phyloP scores from a whole-genome alignment of 1,140 invertebrate species.

The Limonius californicus region DNA sequence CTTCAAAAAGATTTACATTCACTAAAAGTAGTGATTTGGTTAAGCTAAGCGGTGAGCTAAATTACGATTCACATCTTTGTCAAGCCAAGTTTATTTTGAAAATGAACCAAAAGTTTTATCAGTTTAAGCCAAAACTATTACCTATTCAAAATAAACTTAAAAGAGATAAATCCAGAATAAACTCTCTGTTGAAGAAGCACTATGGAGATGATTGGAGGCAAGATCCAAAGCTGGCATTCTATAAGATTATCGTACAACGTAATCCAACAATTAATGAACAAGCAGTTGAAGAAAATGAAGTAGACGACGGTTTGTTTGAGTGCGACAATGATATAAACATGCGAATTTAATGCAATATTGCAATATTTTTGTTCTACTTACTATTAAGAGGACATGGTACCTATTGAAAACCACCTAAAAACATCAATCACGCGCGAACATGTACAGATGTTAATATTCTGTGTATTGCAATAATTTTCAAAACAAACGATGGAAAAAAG shows the following conservation, averaged over 20 bases:
- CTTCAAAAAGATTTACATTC: conserved; percentile 29
- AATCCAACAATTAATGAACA: background rate
- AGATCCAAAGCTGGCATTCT: background rate
- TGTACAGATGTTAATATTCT: no score
- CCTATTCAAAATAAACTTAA: background rate
- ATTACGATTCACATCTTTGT: background rate
- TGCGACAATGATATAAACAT: background rate
- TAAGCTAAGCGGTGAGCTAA: background rate
- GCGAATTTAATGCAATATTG: background rate
- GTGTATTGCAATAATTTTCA: no score
- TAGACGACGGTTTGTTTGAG: background rate
- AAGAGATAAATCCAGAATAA: background rate
- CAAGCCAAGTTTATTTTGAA: background rate
- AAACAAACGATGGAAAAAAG: no score
- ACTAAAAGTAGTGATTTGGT: conserved; percentile 8
- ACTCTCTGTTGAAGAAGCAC: background rate
- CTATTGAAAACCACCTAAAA: no score
- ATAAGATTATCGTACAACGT: background rate
- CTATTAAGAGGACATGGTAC: no score
- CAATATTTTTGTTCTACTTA: no score
- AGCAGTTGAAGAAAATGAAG: background rate
- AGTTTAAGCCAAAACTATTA: background rate
- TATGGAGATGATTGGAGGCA: background rate
- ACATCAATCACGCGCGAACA: no score
- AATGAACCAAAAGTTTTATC: background rate